A percentile compares a stretch with the other conserved stretches of the same genome.
Evolutionary conservation across 2,113 vertebrate species (phyloP).

Genomic region (Onychostruthus taczanowskii): DNA sequence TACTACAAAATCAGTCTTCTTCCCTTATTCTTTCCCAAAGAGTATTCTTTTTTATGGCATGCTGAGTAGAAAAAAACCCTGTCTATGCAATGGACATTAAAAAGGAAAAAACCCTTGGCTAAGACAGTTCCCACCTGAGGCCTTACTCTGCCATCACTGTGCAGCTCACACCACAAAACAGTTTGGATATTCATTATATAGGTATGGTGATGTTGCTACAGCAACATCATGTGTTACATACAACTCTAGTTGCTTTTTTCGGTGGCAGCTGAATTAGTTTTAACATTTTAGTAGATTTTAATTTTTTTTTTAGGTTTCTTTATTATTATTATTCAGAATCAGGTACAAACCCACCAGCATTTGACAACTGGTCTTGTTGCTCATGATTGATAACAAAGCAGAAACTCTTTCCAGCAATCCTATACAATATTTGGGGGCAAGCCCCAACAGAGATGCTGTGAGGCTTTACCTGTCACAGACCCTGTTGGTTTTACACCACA

Average conservation of each 20-base stretch:
- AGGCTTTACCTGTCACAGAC: conserved; percentile 1
- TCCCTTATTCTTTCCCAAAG: background rate
- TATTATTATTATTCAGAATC: background rate
- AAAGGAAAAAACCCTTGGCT: background rate
- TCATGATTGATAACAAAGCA: conserved; percentile 32
- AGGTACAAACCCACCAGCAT: conserved; percentile 22
- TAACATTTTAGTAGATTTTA: background rate
- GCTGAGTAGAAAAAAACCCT: background rate
- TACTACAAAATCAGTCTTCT: background rate
- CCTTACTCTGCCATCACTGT: background rate
- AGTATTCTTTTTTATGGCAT: background rate
- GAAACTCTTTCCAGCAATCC: background rate
- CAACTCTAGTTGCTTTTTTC: background rate
- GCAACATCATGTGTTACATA: background rate
- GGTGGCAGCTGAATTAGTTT: conserved; percentile 1
- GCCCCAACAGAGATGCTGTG: background rate
- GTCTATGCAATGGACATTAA: background rate
- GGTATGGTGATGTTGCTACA: conserved; percentile 1
- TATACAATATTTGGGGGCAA: background rate
- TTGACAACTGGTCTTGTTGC: conserved; percentile 10
- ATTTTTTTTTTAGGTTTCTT: background rate
- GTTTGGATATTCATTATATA: background rate
- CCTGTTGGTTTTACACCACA: background rate
- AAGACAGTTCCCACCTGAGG: background rate
- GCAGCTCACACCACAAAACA: background rate